phyloP scores from a whole-genome alignment of 2,113 vertebrate genomes.

The Sciurus niger region DNA sequence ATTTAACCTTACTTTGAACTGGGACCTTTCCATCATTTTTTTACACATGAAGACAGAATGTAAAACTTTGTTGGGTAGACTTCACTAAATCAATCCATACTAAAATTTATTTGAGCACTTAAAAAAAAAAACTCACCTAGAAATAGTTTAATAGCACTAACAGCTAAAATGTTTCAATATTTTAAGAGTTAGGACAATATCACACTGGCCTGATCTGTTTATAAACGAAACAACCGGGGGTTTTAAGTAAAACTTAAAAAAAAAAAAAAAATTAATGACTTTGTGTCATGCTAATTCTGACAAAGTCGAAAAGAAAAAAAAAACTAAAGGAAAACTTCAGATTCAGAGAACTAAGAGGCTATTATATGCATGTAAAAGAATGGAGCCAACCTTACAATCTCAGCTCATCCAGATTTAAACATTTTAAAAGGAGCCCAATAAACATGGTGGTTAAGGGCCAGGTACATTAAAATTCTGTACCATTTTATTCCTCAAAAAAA shows the following conservation, averaged over 20 bases:
- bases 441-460: not conserved
- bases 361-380: not conserved
- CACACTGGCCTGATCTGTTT: not conserved
- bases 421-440: not conserved
- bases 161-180: not conserved
- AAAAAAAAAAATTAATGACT: not conserved
- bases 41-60: not conserved
- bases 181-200: not conserved
- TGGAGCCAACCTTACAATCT: not conserved
- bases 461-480: not conserved
- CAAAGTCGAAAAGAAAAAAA: not conserved
- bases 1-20: not conserved
- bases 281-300: not conserved
- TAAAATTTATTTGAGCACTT: not conserved
- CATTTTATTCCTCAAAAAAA: not conserved
- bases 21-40: not conserved
- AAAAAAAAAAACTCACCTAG: slow-evolving; percentile 13
- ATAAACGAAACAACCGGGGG: not conserved
- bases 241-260: not conserved
- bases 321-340: not conserved
- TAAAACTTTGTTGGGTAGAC: not conserved
- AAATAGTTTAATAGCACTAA: not conserved
- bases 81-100: not conserved
- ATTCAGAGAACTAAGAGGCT: not conserved
- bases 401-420: not conserved